Evolutionary conservation across 1,140 invertebrate genomes (phyloP), one percentile per base, ranked within the genome.

Genomic region (Uloborus diversus): DNA sequence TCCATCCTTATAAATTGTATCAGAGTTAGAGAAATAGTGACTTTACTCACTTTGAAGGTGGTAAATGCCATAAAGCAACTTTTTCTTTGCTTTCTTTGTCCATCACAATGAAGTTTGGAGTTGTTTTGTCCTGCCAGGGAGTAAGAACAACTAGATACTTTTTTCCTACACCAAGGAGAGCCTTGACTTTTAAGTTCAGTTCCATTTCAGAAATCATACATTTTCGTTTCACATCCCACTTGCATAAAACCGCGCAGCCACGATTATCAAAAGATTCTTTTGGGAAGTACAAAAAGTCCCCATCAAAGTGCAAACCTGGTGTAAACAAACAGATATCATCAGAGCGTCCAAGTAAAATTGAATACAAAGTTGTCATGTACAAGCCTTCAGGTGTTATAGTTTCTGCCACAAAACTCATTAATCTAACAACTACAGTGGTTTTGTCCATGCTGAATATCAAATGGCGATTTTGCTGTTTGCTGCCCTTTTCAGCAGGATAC

Each of bases 11-110:
- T n/a, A n/a, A n/a, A n/a, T n/a, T n/a, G n/a, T n/a, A n/a, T n/a
- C n/a, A n/a, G n/a, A n/a, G n/a, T n/a, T n/a, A n/a, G n/a, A n/a
- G n/a, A n/a, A n/a, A n/a, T n/a, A n/a, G n/a, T n/a, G n/a, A n/a
- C n/a, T n/a, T 11, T 47, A 78, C 81, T 68, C 73, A 84, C 83
- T 79, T 83, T 35, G 84, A 85, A 64, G 82, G 82, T n/a, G 84
- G 84, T 14, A 85, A 23, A 47, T 82, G 42, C 69, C 81, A 82
- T 1, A 66, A 64, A 1, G 81, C 84, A 47, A 83, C 79, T 30
- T 66, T 81, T 49, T 84, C 71, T 17, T 66, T 59, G 9, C 49
- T 82, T 7, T 64, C 37, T n/a, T 82, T 66, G 59, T 84, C 82
- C 47, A 85, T 42, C 9, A 83, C 81, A 27, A 82, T 51, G 23